These are phyloP conservation scores for Todus mexicanus DNA, from an alignment of 2,797 vertebrate genomes.

Conservation along the genomic window DNA sequence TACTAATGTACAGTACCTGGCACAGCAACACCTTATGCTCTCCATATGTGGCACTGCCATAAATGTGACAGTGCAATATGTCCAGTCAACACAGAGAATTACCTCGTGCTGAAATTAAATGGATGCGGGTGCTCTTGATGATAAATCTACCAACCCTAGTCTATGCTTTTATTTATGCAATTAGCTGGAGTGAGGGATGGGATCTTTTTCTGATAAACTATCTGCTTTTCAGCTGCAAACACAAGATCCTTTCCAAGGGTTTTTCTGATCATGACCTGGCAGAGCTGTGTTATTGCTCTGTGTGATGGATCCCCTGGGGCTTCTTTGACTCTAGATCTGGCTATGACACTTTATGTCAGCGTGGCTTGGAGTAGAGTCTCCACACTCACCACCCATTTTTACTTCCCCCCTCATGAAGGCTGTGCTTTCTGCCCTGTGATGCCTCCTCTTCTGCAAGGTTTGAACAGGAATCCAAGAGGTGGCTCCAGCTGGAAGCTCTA, in stretches of 20 bases:
- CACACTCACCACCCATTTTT: accelerated
- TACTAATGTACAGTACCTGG: constrained; percentile 45
- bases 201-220: not conserved
- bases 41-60: constrained; percentile 15
- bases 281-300: not conserved
- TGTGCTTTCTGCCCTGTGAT: too few species aligned
- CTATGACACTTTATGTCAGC: not conserved
- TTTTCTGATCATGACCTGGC: not conserved
- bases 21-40: constrained; percentile 1
- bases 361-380: not conserved
- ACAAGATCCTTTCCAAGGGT: not conserved
- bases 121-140: not conserved
- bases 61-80: constrained; percentile 29
- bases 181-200: constrained; percentile 6
- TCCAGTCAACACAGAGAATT: not conserved
- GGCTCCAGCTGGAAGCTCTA: not conserved
- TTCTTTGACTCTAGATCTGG: not conserved
- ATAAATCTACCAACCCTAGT: constrained; percentile 33
- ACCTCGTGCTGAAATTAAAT: constrained; percentile 29
- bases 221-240: not conserved
- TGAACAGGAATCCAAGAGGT: not conserved
- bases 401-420: not conserved
- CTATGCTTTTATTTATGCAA: constrained; percentile 27
- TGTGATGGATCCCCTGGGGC: not conserved
- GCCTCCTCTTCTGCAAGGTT: not conserved